Base-by-base conservation (phyloP, 1,140 invertebrate species). In the Drosophila nikananu region DNA sequence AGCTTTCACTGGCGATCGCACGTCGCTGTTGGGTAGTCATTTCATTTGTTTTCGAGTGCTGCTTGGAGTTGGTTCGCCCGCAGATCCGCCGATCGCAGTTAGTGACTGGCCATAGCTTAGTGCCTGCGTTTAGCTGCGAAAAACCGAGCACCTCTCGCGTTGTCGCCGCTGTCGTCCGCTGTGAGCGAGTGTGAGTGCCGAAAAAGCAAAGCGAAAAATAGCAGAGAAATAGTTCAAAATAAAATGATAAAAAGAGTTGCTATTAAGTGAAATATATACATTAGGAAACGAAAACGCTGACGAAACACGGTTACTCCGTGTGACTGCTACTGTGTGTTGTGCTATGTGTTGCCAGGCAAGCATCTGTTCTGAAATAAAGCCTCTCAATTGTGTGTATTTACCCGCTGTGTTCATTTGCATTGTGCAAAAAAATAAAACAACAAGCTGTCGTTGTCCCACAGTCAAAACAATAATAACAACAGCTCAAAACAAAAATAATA, bases 21-120 rank as follows among this genome's bases (percentile, higher is more conserved):
- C 17, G 13, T 25, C 37, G 60, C 27, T 35, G 48, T 27, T n/a
- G 23, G 27, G 60, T 21, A 32, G 30, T 32, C 30, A 27, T 71
- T 64, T 86, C 82, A 86, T 70, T 86, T 75, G 83, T 78, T 81
- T 81, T 84, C 77, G 84, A 87, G 83, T 70, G 83, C 77, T 81
- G 73, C 78, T 74, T 84, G 81, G 73, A 89, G 83, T 74, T 89
- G 86, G 84, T 84, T 82, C 67, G 64, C 35, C 27, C 25, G 51
- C 57, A 61, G 48, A 41, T 46, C 59, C 41, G 42, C 57, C 72
- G 54, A 51, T 60, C 41, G 42, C 57, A 65, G 54, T 57, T 60
- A 62, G 60, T 71, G 71, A 76, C 64, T 58, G 61, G 59, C 66
- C 32, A 66, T 59, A 87, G 70, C 21, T 79, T 83, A 64, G 80